Percentiles rank a stretch among this genome's conserved stretches.
These are phyloP conservation scores for Drosophila simulans DNA, from an alignment of 1,140 invertebrate species.

Conservation along the genomic window DNA sequence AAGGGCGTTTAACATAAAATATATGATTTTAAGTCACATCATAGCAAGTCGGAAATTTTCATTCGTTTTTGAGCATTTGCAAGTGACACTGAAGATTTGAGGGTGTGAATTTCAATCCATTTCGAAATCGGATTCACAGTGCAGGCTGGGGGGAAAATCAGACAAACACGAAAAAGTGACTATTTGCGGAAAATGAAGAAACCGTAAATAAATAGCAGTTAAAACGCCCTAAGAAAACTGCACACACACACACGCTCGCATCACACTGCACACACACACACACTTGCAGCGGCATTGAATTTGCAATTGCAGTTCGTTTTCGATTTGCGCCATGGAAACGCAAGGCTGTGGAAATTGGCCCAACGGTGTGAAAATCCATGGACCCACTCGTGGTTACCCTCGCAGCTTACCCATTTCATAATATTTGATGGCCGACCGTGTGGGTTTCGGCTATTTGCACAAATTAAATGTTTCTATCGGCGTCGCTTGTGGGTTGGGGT, in stretches of 20 bases:
- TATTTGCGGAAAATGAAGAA: neutral
- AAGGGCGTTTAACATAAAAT: neutral
- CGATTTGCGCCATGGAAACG: conserved; percentile 2
- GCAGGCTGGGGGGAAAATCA: too few species aligned
- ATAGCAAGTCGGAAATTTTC: neutral
- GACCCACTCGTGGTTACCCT: neutral
- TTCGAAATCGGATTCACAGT: neutral
- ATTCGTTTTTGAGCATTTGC: neutral
- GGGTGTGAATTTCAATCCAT: neutral
- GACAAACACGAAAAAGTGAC: neutral
- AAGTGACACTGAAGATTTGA: neutral
- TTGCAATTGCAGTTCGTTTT: conserved; percentile 14
- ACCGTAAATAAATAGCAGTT: conserved; percentile 16
- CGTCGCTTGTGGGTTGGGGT: conserved; percentile 16
- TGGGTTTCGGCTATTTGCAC: conserved; percentile 30
- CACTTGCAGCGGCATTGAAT: conserved; percentile 9
- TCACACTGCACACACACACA: neutral
- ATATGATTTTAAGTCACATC: neutral
- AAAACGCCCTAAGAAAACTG: conserved; percentile 19
- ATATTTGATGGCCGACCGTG: conserved; percentile 24
- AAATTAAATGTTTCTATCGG: conserved; percentile 18
- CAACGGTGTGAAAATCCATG: conserved; percentile 15
- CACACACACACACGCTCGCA: conserved; percentile 13
- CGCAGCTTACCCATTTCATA: conserved; percentile 74
- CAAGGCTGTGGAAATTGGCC: conserved; percentile 5